phyloP scores from a whole-genome alignment of 2,113 vertebrate genomes.

The Bagarius yarrelli region DNA sequence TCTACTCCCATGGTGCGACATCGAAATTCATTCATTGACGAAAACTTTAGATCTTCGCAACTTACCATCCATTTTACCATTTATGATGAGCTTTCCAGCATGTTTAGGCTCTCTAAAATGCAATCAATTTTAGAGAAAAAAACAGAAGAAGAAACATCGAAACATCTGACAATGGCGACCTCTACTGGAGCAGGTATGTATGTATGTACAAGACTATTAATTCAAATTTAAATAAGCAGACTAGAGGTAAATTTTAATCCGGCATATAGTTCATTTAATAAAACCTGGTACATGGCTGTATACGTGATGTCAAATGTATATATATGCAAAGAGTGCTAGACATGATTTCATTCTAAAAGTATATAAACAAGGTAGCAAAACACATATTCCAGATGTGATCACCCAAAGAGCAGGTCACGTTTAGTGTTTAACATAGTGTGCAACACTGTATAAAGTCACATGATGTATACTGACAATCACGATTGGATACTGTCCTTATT shows the following conservation, averaged over 20 bases:
- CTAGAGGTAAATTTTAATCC: not conserved
- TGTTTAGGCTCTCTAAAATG: too few species aligned
- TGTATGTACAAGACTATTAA: too few species aligned
- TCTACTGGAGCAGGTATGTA: too few species aligned
- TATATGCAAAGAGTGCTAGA: not conserved
- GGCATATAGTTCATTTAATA: not conserved
- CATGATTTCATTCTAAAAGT: conserved; percentile 1
- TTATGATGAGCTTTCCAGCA: too few species aligned
- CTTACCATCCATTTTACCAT: too few species aligned
- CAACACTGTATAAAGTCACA: not conserved
- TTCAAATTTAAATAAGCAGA: not conserved
- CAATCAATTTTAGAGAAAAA: too few species aligned
- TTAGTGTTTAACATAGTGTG: not conserved
- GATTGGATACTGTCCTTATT: not conserved
- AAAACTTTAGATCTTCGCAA: too few species aligned
- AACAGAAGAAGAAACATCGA: too few species aligned
- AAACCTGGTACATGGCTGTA: not conserved
- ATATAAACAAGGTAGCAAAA: not conserved
- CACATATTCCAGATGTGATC: not conserved
- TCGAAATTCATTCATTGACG: too few species aligned
- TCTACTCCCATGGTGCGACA: too few species aligned
- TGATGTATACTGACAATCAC: not conserved
- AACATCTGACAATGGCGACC: too few species aligned
- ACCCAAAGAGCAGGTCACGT: not conserved
- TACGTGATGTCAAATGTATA: conserved; percentile 1